Percentiles rank a stretch among this genome's conserved stretches.
Evolutionary conservation across 1,140 invertebrate genomes (phyloP).

Genomic region (Ruditapes philippinarum): DNA sequence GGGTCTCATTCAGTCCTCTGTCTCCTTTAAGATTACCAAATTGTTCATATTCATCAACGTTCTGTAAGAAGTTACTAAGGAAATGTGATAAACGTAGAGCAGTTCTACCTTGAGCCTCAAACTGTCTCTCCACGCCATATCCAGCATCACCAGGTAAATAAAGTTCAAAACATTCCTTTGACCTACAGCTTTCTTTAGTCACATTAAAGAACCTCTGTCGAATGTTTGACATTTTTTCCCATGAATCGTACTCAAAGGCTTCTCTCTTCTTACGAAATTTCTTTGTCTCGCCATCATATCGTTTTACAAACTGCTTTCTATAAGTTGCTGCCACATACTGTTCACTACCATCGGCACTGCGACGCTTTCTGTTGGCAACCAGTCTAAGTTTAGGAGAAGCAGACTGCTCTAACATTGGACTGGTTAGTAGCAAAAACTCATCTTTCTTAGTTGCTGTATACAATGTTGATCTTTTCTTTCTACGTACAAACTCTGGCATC

Average conservation of each 20-base stretch:
- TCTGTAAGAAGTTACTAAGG: slow-evolving; percentile 96
- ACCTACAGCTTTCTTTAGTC: slow-evolving; percentile 75
- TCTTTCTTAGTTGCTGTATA: slow-evolving; percentile 61
- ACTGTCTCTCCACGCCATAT: slow-evolving; percentile 91
- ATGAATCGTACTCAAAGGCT: slow-evolving; percentile 75
- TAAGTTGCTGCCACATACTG: slow-evolving; percentile 34
- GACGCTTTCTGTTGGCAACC: slow-evolving; percentile 57
- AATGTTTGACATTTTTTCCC: slow-evolving; percentile 79
- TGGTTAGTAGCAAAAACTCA: slow-evolving; percentile 68
- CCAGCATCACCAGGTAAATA: slow-evolving; percentile 89
- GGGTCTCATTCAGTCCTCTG: slow-evolving; percentile 82
- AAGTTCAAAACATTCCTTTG: slow-evolving; percentile 78
- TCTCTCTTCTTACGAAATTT: slow-evolving; percentile 78
- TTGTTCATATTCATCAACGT: slow-evolving; percentile 97
- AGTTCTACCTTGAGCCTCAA: slow-evolving; percentile 92
- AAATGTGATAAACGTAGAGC: slow-evolving; percentile 98
- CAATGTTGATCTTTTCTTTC: slow-evolving; percentile 73
- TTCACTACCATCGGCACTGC: slow-evolving; percentile 46
- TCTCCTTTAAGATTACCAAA: slow-evolving; percentile 92
- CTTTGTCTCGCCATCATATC: slow-evolving; percentile 61
- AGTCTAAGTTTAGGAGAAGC: slow-evolving; percentile 58
- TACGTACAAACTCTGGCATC: slow-evolving; percentile 78
- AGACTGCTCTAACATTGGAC: slow-evolving; percentile 51
- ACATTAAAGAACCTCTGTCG: slow-evolving; percentile 77
- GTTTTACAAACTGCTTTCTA: slow-evolving; percentile 66